Evolutionary conservation across 1,140 invertebrate species (phyloP), one percentile per base, ranked within the genome.

Genomic region (Caerostris darwini): DNA sequence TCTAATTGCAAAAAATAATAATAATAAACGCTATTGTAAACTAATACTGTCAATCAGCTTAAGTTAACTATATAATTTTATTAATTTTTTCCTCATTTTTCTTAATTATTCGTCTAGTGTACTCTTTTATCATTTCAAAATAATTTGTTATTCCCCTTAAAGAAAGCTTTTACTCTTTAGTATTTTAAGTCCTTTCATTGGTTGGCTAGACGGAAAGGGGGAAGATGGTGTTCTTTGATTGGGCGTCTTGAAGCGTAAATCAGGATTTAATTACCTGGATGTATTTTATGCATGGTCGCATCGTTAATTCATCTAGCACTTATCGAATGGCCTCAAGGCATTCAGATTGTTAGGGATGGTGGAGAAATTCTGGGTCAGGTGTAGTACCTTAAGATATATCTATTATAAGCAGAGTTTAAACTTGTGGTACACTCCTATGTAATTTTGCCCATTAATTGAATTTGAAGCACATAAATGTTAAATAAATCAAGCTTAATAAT

Each of bases 191-290:
- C n/a, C 64, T 71, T 19, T 77, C 64, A 90, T 57, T 77, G 88
- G 88, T 17, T 77, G 67, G 57, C 67, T 90, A 67, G 58, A 17
- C 5, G 10, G 71, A 50, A 12, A 10, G 53, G 71, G 34, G 14
- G 7, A 50, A 61, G 67, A 57, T 14, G 12, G 56, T 7, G 34
- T 14, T 83, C 77, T 91, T 91, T 91, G 90, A 91, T 91, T 91
- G 90, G 90, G 53, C 56, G 90, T 82, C 77, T 71, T 83, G 19
- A 19, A 91, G 90, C 90, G 90, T 91, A 83, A 91, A 91, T 91
- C 77, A 91, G 77, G 90, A 91, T 91, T 91, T 91, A 91, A 91
- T 91, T 91, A 91, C 90, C 71, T 91, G 77, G 77, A 83, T 81
- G 71, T 91, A 82, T 91, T 91, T 91, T 91, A 91, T 91, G 90